Base-by-base conservation (phyloP, 2,888 invertebrate genomes). In the Harpalus rufipes region DNA sequence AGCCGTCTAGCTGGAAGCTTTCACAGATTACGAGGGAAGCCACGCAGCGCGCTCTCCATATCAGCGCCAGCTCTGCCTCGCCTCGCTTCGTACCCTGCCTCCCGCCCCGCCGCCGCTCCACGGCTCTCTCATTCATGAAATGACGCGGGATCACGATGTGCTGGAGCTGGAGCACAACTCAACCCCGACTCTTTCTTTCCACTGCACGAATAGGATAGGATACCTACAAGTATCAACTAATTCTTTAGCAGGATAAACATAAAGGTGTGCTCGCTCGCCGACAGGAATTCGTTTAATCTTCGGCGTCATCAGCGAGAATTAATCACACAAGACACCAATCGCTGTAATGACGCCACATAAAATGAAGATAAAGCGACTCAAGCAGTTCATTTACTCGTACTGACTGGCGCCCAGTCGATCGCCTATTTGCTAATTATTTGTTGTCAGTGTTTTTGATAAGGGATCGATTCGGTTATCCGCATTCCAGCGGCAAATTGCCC, bases 11-110 rank as follows among this genome's bases (percentile, higher is more conserved):
- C 44, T 82, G 72, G 82, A 82, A 82, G 82, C 82, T 82, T 82
- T 82, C 82, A 82, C 82, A 82, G 82, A 82, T 82, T 82, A 82
- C 82, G 82, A 82, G 82, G 58, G 82, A 82, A 82, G 82, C 82
- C 74, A 82, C 82, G 82, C 82, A 72, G 82, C 56, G 72, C 74
- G 82, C 82, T 82, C 80, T 80, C 80, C 80, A 59, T 78, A 78
- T 78, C 78, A 78, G 78, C 78, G 51, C 74, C 44, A 74, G 51
- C 78, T 18, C 58, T 21, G 18, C 14, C 25, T 7, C 78, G 61
- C 12, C 16, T 21, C 59, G 18, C 18, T 25, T 59, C 78, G 61
- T 39, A 25, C 61, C 59, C 61, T 59, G 41, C 80, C 61, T 2
- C 80, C 39, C 0, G 14, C 41, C 80, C 25, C 14, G 10, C 59